Percentiles rank a stretch among this genome's conserved stretches.
These are phyloP conservation scores for Takifugu flavidus DNA, from an alignment of 2,113 vertebrate genomes.

Conservation along the genomic window DNA sequence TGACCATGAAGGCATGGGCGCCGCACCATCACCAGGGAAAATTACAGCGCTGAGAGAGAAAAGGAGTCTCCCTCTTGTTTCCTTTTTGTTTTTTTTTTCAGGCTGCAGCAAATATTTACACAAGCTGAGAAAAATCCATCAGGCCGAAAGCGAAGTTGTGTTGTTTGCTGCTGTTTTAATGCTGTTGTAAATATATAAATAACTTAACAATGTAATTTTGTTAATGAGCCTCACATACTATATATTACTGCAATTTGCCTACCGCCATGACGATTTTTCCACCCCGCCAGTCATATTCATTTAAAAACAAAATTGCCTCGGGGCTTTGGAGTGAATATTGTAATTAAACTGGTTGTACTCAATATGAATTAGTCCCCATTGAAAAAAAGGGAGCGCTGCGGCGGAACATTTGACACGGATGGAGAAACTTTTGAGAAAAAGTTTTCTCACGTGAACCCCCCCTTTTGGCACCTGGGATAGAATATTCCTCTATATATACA, in stretches of 20 bases:
- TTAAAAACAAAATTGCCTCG: conserved; percentile 25
- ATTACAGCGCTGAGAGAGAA: not conserved
- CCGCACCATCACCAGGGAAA: not conserved
- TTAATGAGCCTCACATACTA: conserved; percentile 12
- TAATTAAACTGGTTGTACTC: conserved; percentile 42
- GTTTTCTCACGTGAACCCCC: not conserved
- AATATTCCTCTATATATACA: not conserved
- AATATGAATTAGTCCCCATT: conserved; percentile 32
- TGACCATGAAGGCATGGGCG: not conserved
- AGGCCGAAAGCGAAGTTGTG: conserved; percentile 4
- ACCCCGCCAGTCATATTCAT: conserved; percentile 32
- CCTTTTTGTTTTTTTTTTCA: not conserved
- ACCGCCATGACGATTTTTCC: conserved; percentile 3
- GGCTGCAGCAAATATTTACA: not conserved
- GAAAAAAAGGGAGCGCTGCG: conserved; percentile 6
- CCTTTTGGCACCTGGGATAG: conserved; percentile 13
- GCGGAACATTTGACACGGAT: conserved; percentile 19
- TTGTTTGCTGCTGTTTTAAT: not conserved
- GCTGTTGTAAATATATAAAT: conserved; percentile 2
- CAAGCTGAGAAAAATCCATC: not conserved
- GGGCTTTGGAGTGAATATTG: conserved; percentile 26
- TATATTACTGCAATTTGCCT: conserved; percentile 18
- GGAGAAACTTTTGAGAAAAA: not conserved
- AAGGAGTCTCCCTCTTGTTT: not conserved
- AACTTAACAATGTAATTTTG: not conserved